Percentiles rank a stretch among this genome's conserved stretches.
Conservation (phyloP, 2,797 vertebrate species). For the Sardinella longiceps region DNA sequence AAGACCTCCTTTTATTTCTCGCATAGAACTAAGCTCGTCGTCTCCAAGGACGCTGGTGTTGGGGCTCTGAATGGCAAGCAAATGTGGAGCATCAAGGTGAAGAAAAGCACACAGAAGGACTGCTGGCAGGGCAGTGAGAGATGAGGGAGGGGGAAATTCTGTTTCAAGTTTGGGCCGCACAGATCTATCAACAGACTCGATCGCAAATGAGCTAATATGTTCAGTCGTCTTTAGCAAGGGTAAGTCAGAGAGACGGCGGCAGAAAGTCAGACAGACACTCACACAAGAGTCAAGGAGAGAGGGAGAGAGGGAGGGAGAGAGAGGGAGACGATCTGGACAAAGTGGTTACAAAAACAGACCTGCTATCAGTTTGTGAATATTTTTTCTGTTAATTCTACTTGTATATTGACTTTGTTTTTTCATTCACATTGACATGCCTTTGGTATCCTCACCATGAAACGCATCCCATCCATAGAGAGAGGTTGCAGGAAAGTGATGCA, state of each 20-base stretch:
- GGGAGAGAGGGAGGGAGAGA: neutral
- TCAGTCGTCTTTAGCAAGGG: neutral
- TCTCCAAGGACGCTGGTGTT: constrained; percentile 45
- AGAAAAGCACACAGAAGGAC: constrained; percentile 27
- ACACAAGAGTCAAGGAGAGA: neutral
- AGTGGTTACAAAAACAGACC: neutral
- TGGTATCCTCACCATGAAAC: neutral
- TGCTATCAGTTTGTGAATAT: neutral
- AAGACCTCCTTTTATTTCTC: constrained; percentile 29
- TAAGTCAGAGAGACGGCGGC: too few relatives aligned
- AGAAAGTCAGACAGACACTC: neutral
- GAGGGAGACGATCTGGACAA: neutral
- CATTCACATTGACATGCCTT: neutral
- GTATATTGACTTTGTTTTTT: neutral
- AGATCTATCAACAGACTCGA: neutral
- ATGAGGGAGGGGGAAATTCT: constrained; percentile 44
- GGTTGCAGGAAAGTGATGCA: neutral
- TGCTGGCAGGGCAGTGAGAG: constrained; percentile 28
- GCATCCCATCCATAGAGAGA: neutral
- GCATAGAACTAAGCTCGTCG: constrained; percentile 36
- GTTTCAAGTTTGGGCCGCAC: constrained; percentile 21
- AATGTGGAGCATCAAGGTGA: constrained; percentile 29
- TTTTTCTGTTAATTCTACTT: neutral
- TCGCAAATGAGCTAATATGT: neutral
- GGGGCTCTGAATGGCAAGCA: constrained; percentile 40